phyloP scores from a whole-genome alignment of 2,113 vertebrate genomes.

The Cinclus cinclus region DNA sequence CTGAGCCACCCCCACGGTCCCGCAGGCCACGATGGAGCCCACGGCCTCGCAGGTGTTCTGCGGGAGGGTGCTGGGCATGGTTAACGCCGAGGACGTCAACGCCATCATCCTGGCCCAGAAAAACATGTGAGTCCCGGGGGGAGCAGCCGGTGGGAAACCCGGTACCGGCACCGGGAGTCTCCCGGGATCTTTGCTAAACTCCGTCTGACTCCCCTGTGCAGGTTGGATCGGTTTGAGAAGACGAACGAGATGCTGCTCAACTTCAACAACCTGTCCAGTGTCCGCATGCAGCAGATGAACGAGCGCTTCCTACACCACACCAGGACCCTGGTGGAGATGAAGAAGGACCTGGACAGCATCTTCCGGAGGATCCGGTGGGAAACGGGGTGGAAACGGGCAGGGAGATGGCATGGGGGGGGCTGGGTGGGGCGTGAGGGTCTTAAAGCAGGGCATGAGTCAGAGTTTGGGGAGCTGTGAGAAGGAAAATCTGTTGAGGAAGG shows the following conservation, averaged over 20 bases:
- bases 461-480: fast-evolving
- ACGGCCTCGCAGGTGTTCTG: constrained; percentile 91
- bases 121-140: constrained; percentile 86
- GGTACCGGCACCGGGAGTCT: background rate
- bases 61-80: constrained; percentile 93
- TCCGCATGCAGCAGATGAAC: constrained; percentile 92
- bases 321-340: constrained; percentile 91
- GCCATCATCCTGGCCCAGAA: constrained; percentile 97
- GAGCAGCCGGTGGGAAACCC: fast-evolving
- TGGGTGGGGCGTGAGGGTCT: fast-evolving
- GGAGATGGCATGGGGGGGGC: background rate
- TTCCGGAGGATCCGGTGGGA: constrained; percentile 90
- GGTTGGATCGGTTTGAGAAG: constrained; percentile 97
- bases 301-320: constrained; percentile 93
- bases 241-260: constrained; percentile 99
- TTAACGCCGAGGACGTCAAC: constrained; percentile 92
- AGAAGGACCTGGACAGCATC: constrained; percentile 93
- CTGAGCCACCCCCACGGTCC: background rate
- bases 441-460: fast-evolving
- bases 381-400: fast-evolving
- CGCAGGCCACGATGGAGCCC: constrained; percentile 81
- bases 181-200: background rate
- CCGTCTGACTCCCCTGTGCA: background rate
- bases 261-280: constrained; percentile 91
- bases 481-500: background rate